phyloP scores from a whole-genome alignment of 2,113 vertebrate genomes.

The Saimiri boliviensis region DNA sequence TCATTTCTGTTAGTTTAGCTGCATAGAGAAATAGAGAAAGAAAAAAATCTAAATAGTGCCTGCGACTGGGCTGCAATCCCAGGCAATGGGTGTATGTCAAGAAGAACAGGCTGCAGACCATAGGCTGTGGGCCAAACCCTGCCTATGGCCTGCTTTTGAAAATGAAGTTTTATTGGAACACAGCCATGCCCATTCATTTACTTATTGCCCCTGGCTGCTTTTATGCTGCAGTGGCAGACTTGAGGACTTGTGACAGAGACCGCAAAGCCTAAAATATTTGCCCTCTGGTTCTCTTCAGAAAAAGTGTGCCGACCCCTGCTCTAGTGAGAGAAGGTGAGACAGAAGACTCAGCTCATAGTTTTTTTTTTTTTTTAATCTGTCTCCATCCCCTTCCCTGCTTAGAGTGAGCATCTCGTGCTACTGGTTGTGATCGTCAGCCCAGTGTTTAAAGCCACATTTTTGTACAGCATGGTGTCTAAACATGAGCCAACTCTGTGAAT shows the following conservation, averaged over 20 bases:
- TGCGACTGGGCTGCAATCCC: neutral
- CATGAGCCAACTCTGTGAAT: neutral
- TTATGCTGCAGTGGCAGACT: neutral
- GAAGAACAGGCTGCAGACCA: neutral
- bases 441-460: neutral
- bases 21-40: neutral
- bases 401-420: neutral
- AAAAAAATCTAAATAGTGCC: neutral
- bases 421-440: neutral
- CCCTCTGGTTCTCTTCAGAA: neutral
- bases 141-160: neutral
- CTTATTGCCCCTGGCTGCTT: neutral
- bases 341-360: neutral
- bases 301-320: neutral
- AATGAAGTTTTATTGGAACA: neutral
- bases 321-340: neutral
- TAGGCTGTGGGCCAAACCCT: neutral
- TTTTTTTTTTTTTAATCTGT: neutral
- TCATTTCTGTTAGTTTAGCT: neutral
- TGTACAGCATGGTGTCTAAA: neutral
- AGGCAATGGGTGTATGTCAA: neutral
- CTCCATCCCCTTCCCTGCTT: neutral
- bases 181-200: neutral
- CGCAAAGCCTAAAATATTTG: neutral
- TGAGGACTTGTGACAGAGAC: neutral